These are phyloP conservation scores for Varanus salvator DNA, from an alignment of 2,113 vertebrate genomes.

Conservation along the genomic window DNA sequence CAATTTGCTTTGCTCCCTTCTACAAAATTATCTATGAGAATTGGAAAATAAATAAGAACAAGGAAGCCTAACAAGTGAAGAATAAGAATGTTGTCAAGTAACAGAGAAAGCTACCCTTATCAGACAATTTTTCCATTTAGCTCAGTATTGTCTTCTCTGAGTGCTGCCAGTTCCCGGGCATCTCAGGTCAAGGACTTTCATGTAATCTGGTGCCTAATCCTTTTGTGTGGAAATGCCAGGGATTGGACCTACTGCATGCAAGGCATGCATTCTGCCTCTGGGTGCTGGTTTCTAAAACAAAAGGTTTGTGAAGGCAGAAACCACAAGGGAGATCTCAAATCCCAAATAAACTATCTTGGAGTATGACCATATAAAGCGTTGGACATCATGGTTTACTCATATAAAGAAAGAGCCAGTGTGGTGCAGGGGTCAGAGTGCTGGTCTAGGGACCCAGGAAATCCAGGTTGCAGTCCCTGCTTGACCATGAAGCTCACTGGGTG, in stretches of 20 bases:
- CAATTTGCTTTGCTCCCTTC: conserved; percentile 17
- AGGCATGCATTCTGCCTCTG: not conserved
- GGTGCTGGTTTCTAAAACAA: not conserved
- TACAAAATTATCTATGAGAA: conserved; percentile 40
- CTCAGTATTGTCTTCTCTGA: not conserved
- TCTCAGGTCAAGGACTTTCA: not conserved
- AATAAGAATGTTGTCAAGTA: not conserved
- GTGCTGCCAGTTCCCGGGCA: not conserved
- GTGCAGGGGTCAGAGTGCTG: too few relatives aligned
- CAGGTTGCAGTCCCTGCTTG: too few relatives aligned
- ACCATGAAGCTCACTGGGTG: too few relatives aligned
- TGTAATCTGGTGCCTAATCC: not conserved
- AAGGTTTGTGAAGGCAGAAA: not conserved
- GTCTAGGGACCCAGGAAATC: too few relatives aligned
- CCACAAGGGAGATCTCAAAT: not conserved
- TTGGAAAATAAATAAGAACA: not conserved
- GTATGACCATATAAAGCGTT: not conserved
- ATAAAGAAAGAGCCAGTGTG: not conserved
- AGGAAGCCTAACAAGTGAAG: not conserved
- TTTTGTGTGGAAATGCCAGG: not conserved
- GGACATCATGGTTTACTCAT: not conserved
- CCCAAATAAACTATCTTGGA: not conserved
- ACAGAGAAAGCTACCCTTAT: not conserved
- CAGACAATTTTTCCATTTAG: not conserved
- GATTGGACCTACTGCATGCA: not conserved